phyloP scores from a whole-genome alignment of 2,113 vertebrate genomes.

The Morone saxatilis region DNA sequence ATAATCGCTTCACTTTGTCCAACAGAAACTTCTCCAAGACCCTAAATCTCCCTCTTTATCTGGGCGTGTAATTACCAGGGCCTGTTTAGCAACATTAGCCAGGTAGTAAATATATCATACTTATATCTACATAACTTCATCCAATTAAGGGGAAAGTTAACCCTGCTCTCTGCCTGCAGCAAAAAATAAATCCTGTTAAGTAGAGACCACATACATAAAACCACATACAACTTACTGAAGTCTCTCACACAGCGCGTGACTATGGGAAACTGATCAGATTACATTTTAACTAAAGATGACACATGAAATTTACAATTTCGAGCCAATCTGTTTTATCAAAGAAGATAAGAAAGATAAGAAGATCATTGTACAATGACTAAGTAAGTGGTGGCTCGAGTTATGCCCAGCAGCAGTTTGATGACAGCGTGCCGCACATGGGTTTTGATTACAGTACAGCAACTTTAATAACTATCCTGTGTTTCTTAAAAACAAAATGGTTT shows the following conservation, averaged over 20 bases:
- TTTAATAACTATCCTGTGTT: neutral
- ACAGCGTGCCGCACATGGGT: neutral
- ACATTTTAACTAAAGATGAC: neutral
- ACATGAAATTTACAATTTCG: neutral
- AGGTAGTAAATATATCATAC: constrained; percentile 64
- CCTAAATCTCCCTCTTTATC: constrained; percentile 67
- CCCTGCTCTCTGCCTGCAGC: constrained; percentile 37
- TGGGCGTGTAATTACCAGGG: constrained; percentile 48
- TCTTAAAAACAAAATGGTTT: neutral
- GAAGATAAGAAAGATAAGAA: too few relatives aligned
- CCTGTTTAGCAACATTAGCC: constrained; percentile 46
- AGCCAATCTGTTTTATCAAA: neutral
- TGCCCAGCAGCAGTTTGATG: constrained; percentile 4
- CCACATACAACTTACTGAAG: constrained; percentile 17
- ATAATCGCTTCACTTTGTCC: constrained; percentile 74
- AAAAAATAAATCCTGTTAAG: constrained; percentile 44
- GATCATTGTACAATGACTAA: neutral
- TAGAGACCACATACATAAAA: constrained; percentile 33
- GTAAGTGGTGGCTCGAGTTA: neutral
- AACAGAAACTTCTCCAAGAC: constrained; percentile 52
- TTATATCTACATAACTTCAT: constrained; percentile 52
- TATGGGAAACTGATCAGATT: constrained; percentile 26
- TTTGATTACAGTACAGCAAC: neutral
- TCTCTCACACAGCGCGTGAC: neutral
- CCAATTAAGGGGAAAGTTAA: constrained; percentile 58